Evolutionary conservation across 2,113 vertebrate species (phyloP), one percentile per base, ranked within the genome.

Genomic region (Chrysochloris asiatica): DNA sequence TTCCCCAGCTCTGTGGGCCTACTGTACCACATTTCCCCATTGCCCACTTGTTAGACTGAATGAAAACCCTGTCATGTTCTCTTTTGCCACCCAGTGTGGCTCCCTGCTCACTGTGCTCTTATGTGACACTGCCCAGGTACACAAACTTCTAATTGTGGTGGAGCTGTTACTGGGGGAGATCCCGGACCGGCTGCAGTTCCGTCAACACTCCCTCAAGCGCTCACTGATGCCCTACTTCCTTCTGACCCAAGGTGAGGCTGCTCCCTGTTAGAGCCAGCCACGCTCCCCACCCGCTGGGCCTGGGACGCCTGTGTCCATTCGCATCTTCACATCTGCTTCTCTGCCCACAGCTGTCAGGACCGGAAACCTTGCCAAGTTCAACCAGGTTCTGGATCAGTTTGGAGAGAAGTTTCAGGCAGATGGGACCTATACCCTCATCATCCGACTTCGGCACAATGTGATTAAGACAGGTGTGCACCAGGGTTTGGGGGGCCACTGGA

Each of bases 151-250:
- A 87, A 99, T 99, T 3, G 99, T 99, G 95, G 99, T 99, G 97
- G 99, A 99, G 92, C 96, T 99, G 95, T 82, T 99, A 93, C 93
- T 99, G 3, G 99, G 99, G 16, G 99, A 99, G 97, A 99, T 99
- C 97, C 99, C 99, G 0, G 99, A 99, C 97, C 96, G 99, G 54
- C 98, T 99, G 4, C 99, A 99, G 98, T 99, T 99, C 97, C 98
- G 99, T 26, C 99, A 99, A 90, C 99, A 99, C 0, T 99, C 99
- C 1, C 98, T 99, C 83, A 99, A 99, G 97, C 98, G 99, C 19
- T 99, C 99, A 0, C 98, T 99, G 95, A 99, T 99, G 99, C 99
- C 99, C 33, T 99, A 99, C 98, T 99, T 99, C 97, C 98, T 99
- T 93, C 98, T 99, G 90, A 99, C 99, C 12, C 99, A 99, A 97